phyloP scores from a whole-genome alignment of 2,797 vertebrate species.

The Parotocinclus haroldoi region DNA sequence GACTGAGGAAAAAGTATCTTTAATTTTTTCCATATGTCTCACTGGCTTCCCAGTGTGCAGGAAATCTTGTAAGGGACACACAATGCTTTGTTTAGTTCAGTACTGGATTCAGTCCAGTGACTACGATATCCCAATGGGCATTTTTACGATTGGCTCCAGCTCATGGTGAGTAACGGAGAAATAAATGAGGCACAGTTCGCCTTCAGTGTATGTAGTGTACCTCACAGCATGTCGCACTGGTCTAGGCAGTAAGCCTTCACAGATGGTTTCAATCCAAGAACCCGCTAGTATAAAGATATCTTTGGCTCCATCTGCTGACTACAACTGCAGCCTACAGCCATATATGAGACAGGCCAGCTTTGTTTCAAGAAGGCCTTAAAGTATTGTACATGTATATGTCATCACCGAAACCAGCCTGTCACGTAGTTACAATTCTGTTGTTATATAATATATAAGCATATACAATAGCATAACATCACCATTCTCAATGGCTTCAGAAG shows the following conservation, averaged over 20 bases:
- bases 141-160: slow-evolving; percentile 7
- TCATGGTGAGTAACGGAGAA: background rate
- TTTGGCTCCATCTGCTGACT: slow-evolving; percentile 17
- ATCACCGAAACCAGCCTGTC: too few species aligned
- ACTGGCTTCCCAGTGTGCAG: too few species aligned
- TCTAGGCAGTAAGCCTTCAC: background rate
- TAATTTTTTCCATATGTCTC: too few species aligned
- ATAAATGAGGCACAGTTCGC: background rate
- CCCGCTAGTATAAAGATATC: background rate
- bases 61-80: too few species aligned
- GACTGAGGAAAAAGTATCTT: too few species aligned
- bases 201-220: background rate
- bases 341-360: too few species aligned
- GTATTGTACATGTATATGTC: too few species aligned
- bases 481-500: too few species aligned
- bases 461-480: too few species aligned
- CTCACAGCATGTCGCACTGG: background rate
- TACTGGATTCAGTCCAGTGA: slow-evolving; percentile 7
- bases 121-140: background rate
- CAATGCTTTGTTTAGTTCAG: background rate
- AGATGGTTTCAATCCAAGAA: background rate
- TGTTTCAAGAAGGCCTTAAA: too few species aligned
- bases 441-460: too few species aligned
- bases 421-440: too few species aligned
- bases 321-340: background rate